phyloP scores from a whole-genome alignment of 2,113 vertebrate species.

The Odocoileus hemionus region DNA sequence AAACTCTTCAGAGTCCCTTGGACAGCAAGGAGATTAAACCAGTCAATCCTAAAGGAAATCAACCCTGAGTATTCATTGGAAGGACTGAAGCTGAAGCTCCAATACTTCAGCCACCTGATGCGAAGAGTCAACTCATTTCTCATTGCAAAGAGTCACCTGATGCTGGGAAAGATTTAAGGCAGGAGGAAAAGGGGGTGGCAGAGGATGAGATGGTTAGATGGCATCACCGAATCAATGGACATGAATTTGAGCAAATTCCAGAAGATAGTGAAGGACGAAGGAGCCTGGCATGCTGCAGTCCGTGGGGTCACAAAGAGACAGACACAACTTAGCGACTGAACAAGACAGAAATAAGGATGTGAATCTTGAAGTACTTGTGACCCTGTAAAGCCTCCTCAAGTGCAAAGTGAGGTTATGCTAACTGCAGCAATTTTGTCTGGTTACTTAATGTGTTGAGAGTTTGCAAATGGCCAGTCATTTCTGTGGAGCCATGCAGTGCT shows the following conservation, averaged over 20 bases:
- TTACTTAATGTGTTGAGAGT: not conserved
- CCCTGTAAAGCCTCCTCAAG: not conserved
- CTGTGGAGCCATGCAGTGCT: not conserved
- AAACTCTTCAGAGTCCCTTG: not conserved
- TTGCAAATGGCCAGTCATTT: not conserved
- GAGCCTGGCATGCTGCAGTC: not conserved
- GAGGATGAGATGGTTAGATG: not conserved
- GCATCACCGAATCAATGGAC: not conserved
- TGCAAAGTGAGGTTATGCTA: not conserved
- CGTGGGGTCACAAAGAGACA: not conserved
- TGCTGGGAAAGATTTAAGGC: not conserved
- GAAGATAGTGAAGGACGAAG: not conserved
- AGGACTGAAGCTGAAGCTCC: not conserved
- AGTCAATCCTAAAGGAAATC: not conserved
- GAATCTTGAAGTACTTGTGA: not conserved
- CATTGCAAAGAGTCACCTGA: not conserved
- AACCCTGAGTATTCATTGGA: not conserved
- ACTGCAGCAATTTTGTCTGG: not conserved
- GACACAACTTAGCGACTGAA: not conserved
- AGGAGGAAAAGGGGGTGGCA: not conserved
- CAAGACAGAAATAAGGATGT: slow-evolving; percentile 10
- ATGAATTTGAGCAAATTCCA: not conserved
- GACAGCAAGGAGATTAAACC: not conserved
- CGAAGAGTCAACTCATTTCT: not conserved
- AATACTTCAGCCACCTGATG: not conserved